These are phyloP conservation scores for Drosophila sproati DNA, from an alignment of 1,140 invertebrate species.

Conservation along the genomic window DNA sequence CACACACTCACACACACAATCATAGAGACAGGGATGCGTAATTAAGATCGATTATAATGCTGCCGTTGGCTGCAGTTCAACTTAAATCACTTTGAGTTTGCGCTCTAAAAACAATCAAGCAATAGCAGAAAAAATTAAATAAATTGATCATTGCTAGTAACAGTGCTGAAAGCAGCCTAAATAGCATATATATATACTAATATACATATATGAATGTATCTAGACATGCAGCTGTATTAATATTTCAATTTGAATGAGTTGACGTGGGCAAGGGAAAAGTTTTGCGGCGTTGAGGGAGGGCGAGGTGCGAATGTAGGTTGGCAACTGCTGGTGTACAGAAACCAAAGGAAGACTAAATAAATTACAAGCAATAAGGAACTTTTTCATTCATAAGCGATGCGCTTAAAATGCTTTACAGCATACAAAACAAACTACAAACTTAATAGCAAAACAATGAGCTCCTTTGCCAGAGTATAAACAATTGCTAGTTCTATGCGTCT, in stretches of 20 bases:
- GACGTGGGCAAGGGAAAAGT: neutral
- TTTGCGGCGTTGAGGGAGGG: neutral
- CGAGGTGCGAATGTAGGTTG: too few species aligned
- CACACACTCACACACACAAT: conserved; percentile 6
- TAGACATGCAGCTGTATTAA: too few species aligned
- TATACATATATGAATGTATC: too few species aligned
- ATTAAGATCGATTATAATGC: conserved; percentile 74
- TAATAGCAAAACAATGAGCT: conserved; percentile 37
- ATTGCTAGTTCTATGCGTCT: conserved; percentile 33
- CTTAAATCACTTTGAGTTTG: conserved; percentile 54
- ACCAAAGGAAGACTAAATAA: neutral
- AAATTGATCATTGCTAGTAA: conserved; percentile 24
- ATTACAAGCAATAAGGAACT: neutral
- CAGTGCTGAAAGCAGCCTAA: neutral
- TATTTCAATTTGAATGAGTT: neutral
- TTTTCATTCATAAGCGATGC: conserved; percentile 3
- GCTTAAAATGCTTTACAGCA: neutral
- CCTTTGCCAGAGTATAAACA: conserved; percentile 35
- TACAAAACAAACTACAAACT: conserved; percentile 15
- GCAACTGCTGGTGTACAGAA: too few species aligned
- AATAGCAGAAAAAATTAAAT: conserved; percentile 45
- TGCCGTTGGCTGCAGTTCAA: conserved; percentile 24
- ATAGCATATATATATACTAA: too few species aligned
- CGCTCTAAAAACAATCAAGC: conserved; percentile 53
- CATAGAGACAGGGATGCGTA: conserved; percentile 41